A percentile compares a stretch with the other conserved stretches of the same genome.
phyloP scores from a whole-genome alignment of 2,888 invertebrate genomes.

The Lepas anatifera region DNA sequence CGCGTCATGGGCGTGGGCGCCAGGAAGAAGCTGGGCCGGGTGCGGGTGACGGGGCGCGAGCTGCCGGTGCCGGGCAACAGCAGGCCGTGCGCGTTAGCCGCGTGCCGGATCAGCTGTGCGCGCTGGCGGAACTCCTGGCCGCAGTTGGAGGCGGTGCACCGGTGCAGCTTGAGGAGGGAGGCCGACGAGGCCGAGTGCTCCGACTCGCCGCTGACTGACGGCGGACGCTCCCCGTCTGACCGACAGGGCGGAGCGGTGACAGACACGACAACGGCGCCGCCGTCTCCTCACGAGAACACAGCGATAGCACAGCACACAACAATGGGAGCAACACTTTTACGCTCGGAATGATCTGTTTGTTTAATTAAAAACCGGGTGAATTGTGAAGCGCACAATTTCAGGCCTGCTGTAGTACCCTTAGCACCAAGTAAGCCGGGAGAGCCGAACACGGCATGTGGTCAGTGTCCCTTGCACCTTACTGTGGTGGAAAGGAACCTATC shows the following conservation, averaged over 20 bases:
- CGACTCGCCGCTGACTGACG: not conserved
- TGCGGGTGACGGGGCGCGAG: conserved; percentile 59
- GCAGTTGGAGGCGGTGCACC: conserved; percentile 82
- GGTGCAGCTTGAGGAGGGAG: conserved; percentile 44
- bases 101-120: conserved; percentile 84
- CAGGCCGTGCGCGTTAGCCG: conserved; percentile 77
- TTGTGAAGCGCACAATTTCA: no score
- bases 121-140: conserved; percentile 85
- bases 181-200: not conserved
- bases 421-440: no score
- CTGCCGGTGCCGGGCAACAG: conserved; percentile 55
- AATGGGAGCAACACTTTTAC: no score
- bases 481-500: no score
- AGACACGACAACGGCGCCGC: no score
- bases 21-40: conserved; percentile 24
- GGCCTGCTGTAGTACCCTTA: no score
- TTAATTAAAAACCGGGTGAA: no score
- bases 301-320: no score
- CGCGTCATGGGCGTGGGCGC: conserved; percentile 16
- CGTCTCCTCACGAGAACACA: no score
- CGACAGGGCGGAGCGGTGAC: not conserved
- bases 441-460: no score
- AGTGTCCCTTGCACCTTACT: no score
- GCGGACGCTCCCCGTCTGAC: not conserved
- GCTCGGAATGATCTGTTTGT: no score